These are phyloP conservation scores for Tapera naevia DNA, from an alignment of 2,797 vertebrate species.

Conservation along the genomic window DNA sequence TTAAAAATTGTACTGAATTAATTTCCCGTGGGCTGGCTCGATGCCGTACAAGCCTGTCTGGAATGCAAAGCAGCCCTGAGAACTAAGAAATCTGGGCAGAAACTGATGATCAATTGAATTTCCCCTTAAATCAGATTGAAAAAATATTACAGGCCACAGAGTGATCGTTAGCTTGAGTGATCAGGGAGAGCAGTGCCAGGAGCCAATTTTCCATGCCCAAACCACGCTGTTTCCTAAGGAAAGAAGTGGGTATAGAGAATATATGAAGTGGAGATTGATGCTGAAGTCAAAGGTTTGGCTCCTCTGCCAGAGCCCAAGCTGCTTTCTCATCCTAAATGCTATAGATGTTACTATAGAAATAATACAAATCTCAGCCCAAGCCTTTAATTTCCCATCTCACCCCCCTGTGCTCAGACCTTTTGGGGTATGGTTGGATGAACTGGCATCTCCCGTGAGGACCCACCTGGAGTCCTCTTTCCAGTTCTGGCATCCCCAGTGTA, in stretches of 20 bases:
- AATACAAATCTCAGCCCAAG: background rate
- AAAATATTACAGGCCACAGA: background rate
- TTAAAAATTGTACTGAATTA: background rate
- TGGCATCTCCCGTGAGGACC: background rate
- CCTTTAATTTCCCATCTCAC: background rate
- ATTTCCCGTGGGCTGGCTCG: background rate
- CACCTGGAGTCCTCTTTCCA: no score
- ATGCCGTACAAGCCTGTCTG: background rate
- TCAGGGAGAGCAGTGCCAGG: background rate
- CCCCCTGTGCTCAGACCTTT: accelerated
- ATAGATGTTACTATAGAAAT: background rate
- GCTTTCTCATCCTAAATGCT: background rate
- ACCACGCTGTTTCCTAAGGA: background rate
- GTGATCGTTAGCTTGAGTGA: background rate
- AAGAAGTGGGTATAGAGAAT: background rate
- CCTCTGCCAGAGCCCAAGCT: background rate
- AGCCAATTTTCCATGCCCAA: background rate
- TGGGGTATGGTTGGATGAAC: background rate
- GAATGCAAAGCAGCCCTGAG: conserved; percentile 38
- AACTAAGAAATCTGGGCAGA: background rate
- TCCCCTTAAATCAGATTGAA: background rate
- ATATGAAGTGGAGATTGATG: background rate
- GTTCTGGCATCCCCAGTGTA: no score
- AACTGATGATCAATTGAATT: conserved; percentile 15
- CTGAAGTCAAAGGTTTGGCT: background rate